Base-by-base conservation (phyloP, 1,140 invertebrate genomes). In the Drosophila mayri region DNA sequence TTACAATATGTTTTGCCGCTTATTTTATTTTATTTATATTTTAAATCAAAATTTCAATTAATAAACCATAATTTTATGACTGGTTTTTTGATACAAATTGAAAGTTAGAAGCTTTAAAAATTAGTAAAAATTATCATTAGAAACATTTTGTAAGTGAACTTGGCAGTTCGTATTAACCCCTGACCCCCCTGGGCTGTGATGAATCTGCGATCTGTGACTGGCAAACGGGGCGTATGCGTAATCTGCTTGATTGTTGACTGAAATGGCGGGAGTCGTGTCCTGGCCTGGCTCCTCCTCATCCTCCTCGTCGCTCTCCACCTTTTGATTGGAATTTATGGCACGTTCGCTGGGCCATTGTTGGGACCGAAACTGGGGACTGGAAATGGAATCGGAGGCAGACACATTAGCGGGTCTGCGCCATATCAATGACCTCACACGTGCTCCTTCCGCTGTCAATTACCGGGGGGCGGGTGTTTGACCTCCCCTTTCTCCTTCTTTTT, bases 281-380 rank as follows among this genome's bases (percentile, higher is more conserved):
- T 47, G 43, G 12, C 20, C 18, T 6, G 41, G 25, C 25, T 5
- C 25, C 8, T 1, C 40, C 37, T 9, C 25, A 25, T 25, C 62
- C 63, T 47, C 46, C 59, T 50, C 46, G 25, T 47, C 41, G 59
- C 47, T 8, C 32, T 11, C 59, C 63, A 60, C 59, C 59, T 61
- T 60, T 64, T 81, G 81, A 85, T 86, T 85, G 78, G 67, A 77
- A 85, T 86, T 85, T 85, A 85, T 85, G 79, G 82, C 81, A 85
- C 81, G 81, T 85, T 66, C 52, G 66, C 41, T 16, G 35, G 63
- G 49, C 79, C 66, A 71, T 58, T 64, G 72, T 77, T 46, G 37
- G 57, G 25, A 46, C 55, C 61, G 70, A 50, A 78, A 78, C 68
- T 74, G 47, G 50, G 9, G 18, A 18, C 10, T 10, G 46, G 32